These are phyloP conservation scores for Babyrousa celebensis DNA, from an alignment of 2,797 vertebrate species.

Conservation along the genomic window DNA sequence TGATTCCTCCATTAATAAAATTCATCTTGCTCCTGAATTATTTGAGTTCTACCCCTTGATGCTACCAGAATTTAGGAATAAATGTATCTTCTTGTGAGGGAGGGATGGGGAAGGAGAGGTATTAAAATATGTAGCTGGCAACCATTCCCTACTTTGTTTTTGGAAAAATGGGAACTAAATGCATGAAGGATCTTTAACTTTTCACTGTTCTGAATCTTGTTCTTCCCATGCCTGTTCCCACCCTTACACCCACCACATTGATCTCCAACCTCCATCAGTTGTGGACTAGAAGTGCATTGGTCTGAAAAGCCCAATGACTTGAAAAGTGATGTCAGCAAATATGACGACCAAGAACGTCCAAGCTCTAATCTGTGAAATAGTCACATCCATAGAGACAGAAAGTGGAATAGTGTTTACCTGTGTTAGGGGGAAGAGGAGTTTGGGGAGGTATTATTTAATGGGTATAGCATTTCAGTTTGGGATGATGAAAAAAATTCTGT, in stretches of 20 bases:
- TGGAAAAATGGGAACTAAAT: not conserved
- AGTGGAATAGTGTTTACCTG: not conserved
- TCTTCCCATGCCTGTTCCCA: not conserved
- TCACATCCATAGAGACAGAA: not conserved
- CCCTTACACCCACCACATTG: not conserved
- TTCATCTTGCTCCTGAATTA: not conserved
- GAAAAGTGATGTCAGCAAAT: not conserved
- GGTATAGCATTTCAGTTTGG: slow-evolving; percentile 20
- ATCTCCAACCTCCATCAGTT: not conserved
- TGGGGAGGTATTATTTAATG: not conserved
- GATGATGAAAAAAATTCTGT: not conserved
- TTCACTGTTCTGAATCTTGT: not conserved
- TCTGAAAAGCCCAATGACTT: not conserved
- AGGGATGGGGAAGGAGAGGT: not conserved
- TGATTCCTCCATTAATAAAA: not conserved
- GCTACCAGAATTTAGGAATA: not conserved
- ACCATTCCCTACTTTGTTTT: not conserved
- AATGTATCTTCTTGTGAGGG: not conserved
- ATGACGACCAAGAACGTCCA: not conserved
- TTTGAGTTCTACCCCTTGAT: not conserved
- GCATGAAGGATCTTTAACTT: not conserved
- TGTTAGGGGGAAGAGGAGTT: accelerated
- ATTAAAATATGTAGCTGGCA: not conserved
- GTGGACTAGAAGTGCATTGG: not conserved
- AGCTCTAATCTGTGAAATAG: not conserved